Base-by-base conservation (phyloP, 2,797 vertebrate genomes). In the Manis javanica region DNA sequence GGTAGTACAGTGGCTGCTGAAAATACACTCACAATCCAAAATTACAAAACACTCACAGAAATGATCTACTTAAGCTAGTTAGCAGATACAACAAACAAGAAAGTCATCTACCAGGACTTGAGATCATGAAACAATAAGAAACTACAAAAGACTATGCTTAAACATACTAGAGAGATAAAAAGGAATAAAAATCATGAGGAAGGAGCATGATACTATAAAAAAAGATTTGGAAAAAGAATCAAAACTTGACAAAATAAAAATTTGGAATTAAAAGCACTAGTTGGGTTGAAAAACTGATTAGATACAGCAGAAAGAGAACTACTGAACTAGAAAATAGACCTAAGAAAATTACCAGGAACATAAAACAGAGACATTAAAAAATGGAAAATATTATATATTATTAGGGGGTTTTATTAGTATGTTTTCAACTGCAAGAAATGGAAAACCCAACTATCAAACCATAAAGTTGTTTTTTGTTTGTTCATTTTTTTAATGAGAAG, bases 181-280 rank as follows among this genome's bases (percentile, higher is more conserved):
- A 94, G 16, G 12, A 79, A 71, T 71, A 66, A 51, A 91, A 87
- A 42, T n/a, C 59, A 91, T 74, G 90, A 88, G 61, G 64, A 74
- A 95, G 24, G 42, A 81, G 15, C 7, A 23, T 46, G n/a, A 29
- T 64, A 46, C 29, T 55, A 9, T 84, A 2, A 14, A 68, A 37
- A 91, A 46, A 37, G 21, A 53, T 77, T 59, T 53, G 2, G 5
- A 66, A 46, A 89, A 68, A 72, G 46, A 93, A 39, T 85, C 29
- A 78, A 83, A 82, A 75, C 39, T 57, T 82, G 21, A 75, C 49
- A 68, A 94, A 96, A 46, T 90, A n/a, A 87, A 93, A 94, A 89
- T 69, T 87, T 66, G 23, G 39, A 87, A 66, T 90, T 87, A 55
- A 83, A 87, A 87, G 57, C 31, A 66, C 5, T 18, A 57, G 2